These are phyloP conservation scores for Meganola albula DNA, from an alignment of 2,888 invertebrate species.

Conservation along the genomic window DNA sequence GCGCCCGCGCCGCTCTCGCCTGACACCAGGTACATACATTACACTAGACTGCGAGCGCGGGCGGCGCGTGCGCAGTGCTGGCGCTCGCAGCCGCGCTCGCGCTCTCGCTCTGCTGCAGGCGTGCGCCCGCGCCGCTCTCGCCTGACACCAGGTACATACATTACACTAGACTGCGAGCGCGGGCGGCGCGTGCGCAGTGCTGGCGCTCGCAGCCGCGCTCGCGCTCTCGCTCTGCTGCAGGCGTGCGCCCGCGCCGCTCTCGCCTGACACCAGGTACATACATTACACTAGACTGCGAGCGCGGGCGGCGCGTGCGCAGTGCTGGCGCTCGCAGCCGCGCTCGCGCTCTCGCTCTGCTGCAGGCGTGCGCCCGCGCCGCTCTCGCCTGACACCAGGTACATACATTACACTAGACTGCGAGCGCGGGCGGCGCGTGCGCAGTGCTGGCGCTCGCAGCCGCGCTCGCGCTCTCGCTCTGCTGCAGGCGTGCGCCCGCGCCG, in stretches of 20 bases:
- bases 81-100: too few species aligned
- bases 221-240: background rate
- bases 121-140: too few species aligned
- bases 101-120: too few species aligned
- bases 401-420: background rate
- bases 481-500: background rate
- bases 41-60: too few species aligned
- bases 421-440: background rate
- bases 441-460: background rate
- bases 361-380: background rate
- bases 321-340: background rate
- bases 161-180: conserved; percentile 11
- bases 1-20: conserved; percentile 31
- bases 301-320: background rate
- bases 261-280: conserved; percentile 37
- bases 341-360: background rate
- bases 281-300: background rate
- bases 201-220: background rate
- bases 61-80: too few species aligned
- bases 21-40: background rate
- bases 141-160: conserved; percentile 34
- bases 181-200: background rate
- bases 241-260: conserved; percentile 24
- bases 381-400: background rate
- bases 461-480: background rate